Evolutionary conservation across 2,113 vertebrate genomes (phyloP).

Genomic region (Ciconia stormi): DNA sequence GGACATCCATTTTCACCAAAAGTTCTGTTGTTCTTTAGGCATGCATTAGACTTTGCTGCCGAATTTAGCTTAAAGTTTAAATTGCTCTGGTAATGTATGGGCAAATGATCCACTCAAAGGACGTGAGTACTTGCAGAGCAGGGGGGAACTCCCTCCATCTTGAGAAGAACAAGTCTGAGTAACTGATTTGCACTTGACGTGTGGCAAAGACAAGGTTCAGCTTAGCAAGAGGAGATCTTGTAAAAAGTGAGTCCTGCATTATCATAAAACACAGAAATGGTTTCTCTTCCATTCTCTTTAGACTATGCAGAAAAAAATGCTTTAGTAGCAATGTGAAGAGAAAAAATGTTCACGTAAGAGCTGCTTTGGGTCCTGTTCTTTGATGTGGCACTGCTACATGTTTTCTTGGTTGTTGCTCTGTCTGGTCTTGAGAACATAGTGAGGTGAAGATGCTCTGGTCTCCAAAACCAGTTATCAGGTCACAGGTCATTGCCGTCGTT

Average conservation of each 20-base stretch:
- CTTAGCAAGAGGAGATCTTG: neutral
- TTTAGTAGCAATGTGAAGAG: neutral
- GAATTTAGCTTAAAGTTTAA: neutral
- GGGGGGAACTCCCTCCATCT: neutral
- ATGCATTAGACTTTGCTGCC: neutral
- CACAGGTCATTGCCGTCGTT: neutral
- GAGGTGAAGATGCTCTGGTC: neutral
- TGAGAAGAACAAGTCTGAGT: neutral
- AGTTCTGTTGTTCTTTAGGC: neutral
- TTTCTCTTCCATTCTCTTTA: neutral
- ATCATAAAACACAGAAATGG: neutral
- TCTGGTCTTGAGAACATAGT: neutral
- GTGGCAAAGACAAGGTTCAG: neutral
- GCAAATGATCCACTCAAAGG: neutral
- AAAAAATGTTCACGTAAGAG: neutral
- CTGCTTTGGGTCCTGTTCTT: neutral
- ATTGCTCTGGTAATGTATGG: neutral
- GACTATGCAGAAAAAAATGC: neutral
- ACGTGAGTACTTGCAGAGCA: neutral
- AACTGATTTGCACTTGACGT: neutral
- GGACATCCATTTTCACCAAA: neutral
- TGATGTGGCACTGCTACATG: neutral
- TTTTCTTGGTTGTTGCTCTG: neutral
- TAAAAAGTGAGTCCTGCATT: neutral
- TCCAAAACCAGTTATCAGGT: neutral